A percentile compares a stretch with the other conserved stretches of the same genome.
These are phyloP conservation scores for Sminthopsis crassicaudata DNA, from an alignment of 2,113 vertebrate genomes.

Conservation along the genomic window DNA sequence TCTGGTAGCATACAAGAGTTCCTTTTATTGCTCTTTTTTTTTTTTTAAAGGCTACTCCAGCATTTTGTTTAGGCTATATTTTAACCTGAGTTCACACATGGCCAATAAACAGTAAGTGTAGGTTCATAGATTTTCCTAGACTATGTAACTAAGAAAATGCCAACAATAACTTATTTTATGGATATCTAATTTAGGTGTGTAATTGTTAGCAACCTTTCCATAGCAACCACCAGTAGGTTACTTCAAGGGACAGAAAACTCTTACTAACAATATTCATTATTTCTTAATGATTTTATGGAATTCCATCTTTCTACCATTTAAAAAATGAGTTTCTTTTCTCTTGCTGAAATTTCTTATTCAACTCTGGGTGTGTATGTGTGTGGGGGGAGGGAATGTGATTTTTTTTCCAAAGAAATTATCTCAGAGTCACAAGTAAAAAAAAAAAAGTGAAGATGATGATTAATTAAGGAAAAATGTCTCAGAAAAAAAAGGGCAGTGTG, in stretches of 20 bases:
- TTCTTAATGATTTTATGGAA: neutral
- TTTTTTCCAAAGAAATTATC: neutral
- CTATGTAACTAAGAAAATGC: slow-evolving; percentile 59
- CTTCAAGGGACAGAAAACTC: neutral
- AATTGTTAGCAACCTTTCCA: slow-evolving; percentile 55
- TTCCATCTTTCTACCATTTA: slow-evolving; percentile 16
- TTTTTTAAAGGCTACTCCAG: slow-evolving; percentile 49
- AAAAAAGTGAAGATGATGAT: slow-evolving; percentile 23
- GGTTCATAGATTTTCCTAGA: slow-evolving; percentile 62
- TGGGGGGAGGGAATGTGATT: neutral
- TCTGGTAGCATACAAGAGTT: slow-evolving; percentile 35
- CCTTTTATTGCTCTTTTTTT: slow-evolving; percentile 31
- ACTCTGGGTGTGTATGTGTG: neutral
- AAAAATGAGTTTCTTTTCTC: neutral
- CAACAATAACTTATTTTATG: slow-evolving; percentile 62
- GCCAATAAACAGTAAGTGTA: slow-evolving; percentile 64
- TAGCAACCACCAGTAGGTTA: slow-evolving; percentile 21
- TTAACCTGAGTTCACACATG: slow-evolving; percentile 60
- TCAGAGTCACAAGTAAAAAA: neutral
- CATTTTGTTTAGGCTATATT: slow-evolving; percentile 63
- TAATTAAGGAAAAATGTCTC: slow-evolving; percentile 18
- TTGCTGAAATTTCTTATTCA: slow-evolving; percentile 29
- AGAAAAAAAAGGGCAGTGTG: slow-evolving; percentile 32
- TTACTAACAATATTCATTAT: neutral
- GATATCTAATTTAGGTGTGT: neutral